Percentiles rank a stretch among this genome's conserved stretches.
phyloP scores from a whole-genome alignment of 1,140 invertebrate species.

The Aphis craccivora region DNA sequence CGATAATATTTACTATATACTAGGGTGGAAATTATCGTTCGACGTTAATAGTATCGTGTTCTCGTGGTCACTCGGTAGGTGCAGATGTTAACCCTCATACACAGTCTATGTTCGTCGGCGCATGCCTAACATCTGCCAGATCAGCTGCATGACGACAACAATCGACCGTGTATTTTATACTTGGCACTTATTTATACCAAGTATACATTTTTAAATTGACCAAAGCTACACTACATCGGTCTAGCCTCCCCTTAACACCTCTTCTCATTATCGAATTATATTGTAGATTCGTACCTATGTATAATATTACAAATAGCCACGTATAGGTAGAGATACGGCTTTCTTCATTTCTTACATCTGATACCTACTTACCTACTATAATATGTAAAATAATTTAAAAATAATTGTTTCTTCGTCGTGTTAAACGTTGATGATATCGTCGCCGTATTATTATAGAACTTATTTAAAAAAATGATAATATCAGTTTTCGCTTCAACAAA shows the following conservation, averaged over 20 bases:
- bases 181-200: background rate
- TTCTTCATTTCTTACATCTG: background rate
- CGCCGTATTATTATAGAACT: background rate
- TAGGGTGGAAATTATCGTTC: background rate
- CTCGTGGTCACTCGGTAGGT: constrained; percentile 11
- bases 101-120: background rate
- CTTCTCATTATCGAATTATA: background rate
- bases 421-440: background rate
- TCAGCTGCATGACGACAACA: background rate
- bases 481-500: background rate
- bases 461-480: background rate
- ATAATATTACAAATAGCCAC: background rate
- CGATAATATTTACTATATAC: background rate
- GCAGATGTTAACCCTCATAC: constrained; percentile 45
- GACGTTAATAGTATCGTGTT: constrained; percentile 17
- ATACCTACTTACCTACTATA: background rate
- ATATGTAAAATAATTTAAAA: background rate
- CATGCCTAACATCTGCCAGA: constrained; percentile 48
- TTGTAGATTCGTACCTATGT: background rate
- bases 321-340: background rate
- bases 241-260: background rate
- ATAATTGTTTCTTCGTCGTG: background rate
- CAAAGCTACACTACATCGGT: background rate
- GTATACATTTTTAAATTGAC: background rate
- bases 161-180: background rate